phyloP scores from a whole-genome alignment of 2,888 invertebrate species.

The Drosophila paramelanica region DNA sequence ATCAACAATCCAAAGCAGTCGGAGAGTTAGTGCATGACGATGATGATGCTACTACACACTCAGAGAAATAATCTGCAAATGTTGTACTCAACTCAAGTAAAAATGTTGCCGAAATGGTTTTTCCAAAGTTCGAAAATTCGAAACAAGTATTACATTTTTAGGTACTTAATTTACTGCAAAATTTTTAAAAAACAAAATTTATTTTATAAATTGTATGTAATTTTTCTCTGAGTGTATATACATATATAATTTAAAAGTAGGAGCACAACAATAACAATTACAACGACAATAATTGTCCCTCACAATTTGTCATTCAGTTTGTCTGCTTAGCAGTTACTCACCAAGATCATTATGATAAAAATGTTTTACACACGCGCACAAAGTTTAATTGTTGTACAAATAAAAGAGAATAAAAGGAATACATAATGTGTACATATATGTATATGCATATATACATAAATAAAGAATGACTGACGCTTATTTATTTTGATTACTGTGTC shows the following conservation, averaged over 20 bases:
- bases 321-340: slow-evolving; percentile 57
- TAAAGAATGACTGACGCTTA: slow-evolving; percentile 39
- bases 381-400: slow-evolving; percentile 74
- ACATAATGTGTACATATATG: neutral
- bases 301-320: slow-evolving; percentile 62
- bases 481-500: slow-evolving; percentile 59
- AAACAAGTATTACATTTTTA: too few relatives aligned
- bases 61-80: neutral
- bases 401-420: slow-evolving; percentile 35
- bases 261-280: slow-evolving; percentile 9
- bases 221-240: slow-evolving; percentile 16
- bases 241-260: slow-evolving; percentile 5
- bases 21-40: slow-evolving; percentile 35
- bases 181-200: too few relatives aligned
- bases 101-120: neutral
- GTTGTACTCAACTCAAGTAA: neutral
- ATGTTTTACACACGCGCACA: slow-evolving; percentile 30
- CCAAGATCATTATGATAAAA: slow-evolving; percentile 55
- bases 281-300: slow-evolving; percentile 46
- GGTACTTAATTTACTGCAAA: too few relatives aligned
- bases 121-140: too few relatives aligned
- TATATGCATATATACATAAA: neutral
- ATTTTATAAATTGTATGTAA: neutral
- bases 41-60: slow-evolving; percentile 16
- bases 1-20: slow-evolving; percentile 21